Conservation (phyloP, 2,113 vertebrate genomes). For the Oxygymnocypris stewartii region DNA sequence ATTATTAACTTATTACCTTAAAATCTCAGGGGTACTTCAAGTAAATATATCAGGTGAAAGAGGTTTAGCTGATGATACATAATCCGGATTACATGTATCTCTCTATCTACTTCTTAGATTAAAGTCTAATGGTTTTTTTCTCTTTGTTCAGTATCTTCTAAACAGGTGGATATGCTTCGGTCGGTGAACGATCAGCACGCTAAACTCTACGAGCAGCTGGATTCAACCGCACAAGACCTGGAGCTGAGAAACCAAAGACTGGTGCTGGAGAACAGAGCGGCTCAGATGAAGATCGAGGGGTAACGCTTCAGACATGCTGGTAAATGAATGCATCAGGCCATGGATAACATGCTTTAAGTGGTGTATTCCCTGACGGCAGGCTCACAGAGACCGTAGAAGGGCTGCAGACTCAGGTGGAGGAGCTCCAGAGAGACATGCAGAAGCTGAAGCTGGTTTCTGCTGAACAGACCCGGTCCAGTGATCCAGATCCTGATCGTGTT, state of each 20-base stretch:
- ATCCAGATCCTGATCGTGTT: constrained; percentile 54
- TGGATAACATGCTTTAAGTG: neutral
- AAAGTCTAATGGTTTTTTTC: neutral
- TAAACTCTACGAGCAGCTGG: constrained; percentile 94
- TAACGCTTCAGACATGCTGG: constrained; percentile 54
- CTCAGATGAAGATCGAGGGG: constrained; percentile 89
- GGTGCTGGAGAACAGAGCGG: constrained; percentile 80
- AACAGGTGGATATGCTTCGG: constrained; percentile 90
- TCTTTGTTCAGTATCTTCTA: constrained; percentile 82
- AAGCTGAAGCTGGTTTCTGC: constrained; percentile 69
- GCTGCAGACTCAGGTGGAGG: constrained; percentile 89
- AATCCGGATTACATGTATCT: too few species aligned
- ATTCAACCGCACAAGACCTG: constrained; percentile 85
- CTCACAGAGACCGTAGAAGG: constrained; percentile 86
- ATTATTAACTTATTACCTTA: too few species aligned
- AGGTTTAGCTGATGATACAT: too few species aligned
- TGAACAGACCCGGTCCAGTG: constrained; percentile 55
- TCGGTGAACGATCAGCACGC: constrained; percentile 96
- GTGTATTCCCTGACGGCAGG: constrained; percentile 64
- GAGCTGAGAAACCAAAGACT: constrained; percentile 89
- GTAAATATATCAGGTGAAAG: too few species aligned
- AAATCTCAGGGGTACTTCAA: too few species aligned
- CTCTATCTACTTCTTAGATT: too few species aligned
- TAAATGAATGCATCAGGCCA: neutral
- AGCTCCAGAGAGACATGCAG: constrained; percentile 87